A percentile compares a stretch with the other conserved stretches of the same genome.
Evolutionary conservation across 2,113 vertebrate genomes (phyloP).

Genomic region (Rhea americana): DNA sequence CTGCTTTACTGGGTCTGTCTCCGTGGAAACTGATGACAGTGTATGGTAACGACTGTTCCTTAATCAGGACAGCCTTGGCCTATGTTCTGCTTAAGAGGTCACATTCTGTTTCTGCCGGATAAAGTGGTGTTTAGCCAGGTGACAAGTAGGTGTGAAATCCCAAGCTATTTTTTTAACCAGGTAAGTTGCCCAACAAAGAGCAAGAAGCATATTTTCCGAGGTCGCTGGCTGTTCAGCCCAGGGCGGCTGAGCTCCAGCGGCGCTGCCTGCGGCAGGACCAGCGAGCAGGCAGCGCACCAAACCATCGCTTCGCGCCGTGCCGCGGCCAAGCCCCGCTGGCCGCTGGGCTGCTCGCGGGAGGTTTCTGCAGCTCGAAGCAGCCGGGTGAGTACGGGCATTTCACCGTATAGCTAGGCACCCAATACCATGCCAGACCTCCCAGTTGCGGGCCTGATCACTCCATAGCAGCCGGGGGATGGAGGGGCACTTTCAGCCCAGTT

Average conservation of each 20-base stretch:
- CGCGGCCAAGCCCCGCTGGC: neutral
- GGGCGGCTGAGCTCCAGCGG: neutral
- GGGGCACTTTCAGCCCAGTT: neutral
- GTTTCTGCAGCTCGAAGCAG: fast-evolving
- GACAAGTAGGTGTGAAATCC: neutral
- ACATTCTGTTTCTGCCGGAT: neutral
- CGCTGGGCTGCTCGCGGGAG: neutral
- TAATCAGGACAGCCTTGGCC: neutral
- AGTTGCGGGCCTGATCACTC: neutral
- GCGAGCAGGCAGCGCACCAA: neutral
- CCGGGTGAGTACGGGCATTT: fast-evolving
- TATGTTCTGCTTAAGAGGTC: neutral
- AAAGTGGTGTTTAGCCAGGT: neutral
- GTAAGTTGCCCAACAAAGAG: neutral
- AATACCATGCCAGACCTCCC: neutral
- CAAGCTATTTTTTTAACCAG: neutral
- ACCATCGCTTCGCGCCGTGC: neutral
- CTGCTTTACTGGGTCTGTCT: slow-evolving; percentile 9
- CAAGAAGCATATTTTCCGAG: neutral
- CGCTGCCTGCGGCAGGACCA: neutral
- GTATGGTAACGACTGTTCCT: neutral
- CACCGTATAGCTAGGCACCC: fast-evolving
- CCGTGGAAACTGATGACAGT: slow-evolving; percentile 1
- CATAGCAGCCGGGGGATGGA: fast-evolving
- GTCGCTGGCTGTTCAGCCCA: neutral